Evolutionary conservation across 2,113 vertebrate species (phyloP).

Genomic region (Pterocles gutturalis): DNA sequence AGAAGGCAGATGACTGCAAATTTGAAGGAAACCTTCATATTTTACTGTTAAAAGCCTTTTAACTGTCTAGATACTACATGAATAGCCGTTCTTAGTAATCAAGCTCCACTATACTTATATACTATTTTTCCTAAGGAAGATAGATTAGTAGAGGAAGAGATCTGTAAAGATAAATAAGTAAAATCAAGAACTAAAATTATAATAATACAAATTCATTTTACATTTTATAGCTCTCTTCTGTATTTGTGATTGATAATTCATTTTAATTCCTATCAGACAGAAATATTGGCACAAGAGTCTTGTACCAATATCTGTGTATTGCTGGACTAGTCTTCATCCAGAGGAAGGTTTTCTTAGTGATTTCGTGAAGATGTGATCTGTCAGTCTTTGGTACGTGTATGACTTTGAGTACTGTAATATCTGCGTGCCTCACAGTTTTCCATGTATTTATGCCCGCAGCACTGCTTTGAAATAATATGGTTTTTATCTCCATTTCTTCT

Average conservation of each 20-base stretch:
- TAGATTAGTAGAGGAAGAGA: neutral
- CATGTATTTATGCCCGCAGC: neutral
- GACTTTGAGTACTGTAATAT: slow-evolving; percentile 7
- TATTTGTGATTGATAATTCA: slow-evolving; percentile 25
- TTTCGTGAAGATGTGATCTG: slow-evolving; percentile 8
- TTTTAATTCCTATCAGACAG: slow-evolving; percentile 28
- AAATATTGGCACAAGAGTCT: neutral
- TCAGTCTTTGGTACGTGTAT: neutral
- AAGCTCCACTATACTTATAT: neutral
- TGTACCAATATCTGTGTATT: neutral
- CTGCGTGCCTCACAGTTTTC: neutral
- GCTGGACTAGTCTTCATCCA: neutral
- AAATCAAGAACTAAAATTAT: slow-evolving; percentile 17
- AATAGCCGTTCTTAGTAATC: slow-evolving; percentile 25
- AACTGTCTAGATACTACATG: slow-evolving; percentile 10
- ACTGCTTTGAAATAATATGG: neutral
- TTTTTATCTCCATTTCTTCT: neutral
- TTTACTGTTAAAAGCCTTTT: slow-evolving; percentile 52
- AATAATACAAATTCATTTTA: slow-evolving; percentile 16
- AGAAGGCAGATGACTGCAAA: slow-evolving; percentile 48
- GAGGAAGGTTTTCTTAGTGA: neutral
- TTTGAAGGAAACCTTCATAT: slow-evolving; percentile 43
- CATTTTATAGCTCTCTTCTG: neutral
- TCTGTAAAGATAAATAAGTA: slow-evolving; percentile 17
- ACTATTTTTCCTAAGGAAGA: slow-evolving; percentile 27